These are phyloP conservation scores for Ephydatia muelleri DNA, from an alignment of 37 sponge, comb jelly and placozoan species.

Conservation along the genomic window DNA sequence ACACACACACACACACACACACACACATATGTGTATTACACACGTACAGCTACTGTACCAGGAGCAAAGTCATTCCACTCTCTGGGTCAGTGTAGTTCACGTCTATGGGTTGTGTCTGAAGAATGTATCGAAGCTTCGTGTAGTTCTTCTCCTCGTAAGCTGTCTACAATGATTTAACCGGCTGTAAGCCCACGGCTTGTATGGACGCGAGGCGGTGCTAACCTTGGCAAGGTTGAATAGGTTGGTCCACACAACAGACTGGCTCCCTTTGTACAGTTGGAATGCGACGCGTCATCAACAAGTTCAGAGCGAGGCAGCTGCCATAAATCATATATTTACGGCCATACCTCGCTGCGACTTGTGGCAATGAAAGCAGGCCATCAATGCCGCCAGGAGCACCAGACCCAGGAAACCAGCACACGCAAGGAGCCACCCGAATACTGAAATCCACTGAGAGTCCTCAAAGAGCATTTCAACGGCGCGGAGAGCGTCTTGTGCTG, in stretches of 20 bases:
- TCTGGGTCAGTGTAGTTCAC: slow-evolving; percentile 1
- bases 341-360: not conserved
- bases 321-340: too few species aligned
- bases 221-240: not conserved
- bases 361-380: not conserved
- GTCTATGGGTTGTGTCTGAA: not conserved
- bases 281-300: not conserved
- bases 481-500: not conserved
- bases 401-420: not conserved
- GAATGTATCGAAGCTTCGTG: not conserved
- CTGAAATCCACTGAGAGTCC: not conserved
- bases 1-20: not conserved
- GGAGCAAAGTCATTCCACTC: not conserved
- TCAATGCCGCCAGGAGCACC: not conserved
- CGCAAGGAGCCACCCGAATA: not conserved
- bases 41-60: too few species aligned
- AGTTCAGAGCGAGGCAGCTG: too few species aligned
- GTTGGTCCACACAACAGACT: not conserved
- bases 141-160: not conserved
- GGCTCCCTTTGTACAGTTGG: not conserved
- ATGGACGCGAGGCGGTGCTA: not conserved
- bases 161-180: not conserved
- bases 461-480: not conserved
- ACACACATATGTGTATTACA: too few species aligned
- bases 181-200: not conserved